Evolutionary conservation across 1,140 invertebrate species (phyloP).

Genomic region (Zaprionus davidi): DNA sequence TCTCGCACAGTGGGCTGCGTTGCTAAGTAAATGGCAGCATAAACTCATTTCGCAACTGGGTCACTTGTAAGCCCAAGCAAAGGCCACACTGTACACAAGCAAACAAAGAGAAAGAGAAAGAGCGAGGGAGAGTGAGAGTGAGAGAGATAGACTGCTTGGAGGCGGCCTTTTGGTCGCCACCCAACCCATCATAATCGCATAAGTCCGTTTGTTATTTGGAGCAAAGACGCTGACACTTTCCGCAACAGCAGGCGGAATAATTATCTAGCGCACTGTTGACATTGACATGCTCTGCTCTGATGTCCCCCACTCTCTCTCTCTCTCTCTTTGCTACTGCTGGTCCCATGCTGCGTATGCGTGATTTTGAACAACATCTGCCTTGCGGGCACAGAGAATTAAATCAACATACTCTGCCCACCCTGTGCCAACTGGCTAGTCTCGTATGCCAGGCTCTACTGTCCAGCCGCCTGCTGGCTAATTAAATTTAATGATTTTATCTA

Average conservation of each 20-base stretch:
- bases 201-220: conserved; percentile 72
- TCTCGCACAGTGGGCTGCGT: not conserved
- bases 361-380: conserved; percentile 45
- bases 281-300: conserved; percentile 59
- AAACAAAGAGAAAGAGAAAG: conserved; percentile 14
- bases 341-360: conserved; percentile 66
- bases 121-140: not conserved
- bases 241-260: conserved; percentile 45
- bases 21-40: conserved; percentile 28
- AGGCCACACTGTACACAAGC: conserved; percentile 31
- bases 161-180: conserved; percentile 4
- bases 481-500: conserved; percentile 71
- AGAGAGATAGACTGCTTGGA: not conserved
- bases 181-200: conserved; percentile 53
- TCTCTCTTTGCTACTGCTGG: not conserved
- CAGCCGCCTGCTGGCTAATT: conserved; percentile 63
- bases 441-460: too few species aligned
- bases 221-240: conserved; percentile 51
- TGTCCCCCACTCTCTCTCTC: not conserved
- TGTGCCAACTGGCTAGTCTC: not conserved
- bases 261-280: conserved; percentile 72
- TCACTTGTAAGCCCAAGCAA: conserved; percentile 48
- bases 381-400: conserved; percentile 12
- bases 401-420: conserved; percentile 16
- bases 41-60: conserved; percentile 50